Percentiles rank a stretch among this genome's conserved stretches.
Evolutionary conservation across 2,888 invertebrate species (phyloP).

Genomic region (Agrotis segetum): DNA sequence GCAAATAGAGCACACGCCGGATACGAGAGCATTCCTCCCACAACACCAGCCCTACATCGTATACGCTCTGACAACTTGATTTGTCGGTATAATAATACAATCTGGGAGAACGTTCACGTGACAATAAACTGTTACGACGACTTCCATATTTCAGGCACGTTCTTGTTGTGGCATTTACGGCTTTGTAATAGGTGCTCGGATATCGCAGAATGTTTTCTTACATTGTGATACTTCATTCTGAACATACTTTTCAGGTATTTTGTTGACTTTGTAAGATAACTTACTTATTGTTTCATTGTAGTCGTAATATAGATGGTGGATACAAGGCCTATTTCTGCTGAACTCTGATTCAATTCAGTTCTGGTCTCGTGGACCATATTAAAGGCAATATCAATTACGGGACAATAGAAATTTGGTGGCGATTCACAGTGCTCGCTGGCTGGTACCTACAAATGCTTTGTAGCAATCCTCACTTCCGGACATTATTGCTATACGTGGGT

Average conservation of each 20-base stretch:
- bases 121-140: slow-evolving; percentile 60
- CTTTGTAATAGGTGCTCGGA: slow-evolving; percentile 57
- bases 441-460: slow-evolving; percentile 46
- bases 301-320: background rate
- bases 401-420: slow-evolving; percentile 15
- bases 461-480: slow-evolving; percentile 44
- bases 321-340: background rate
- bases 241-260: slow-evolving; percentile 37
- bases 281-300: slow-evolving; percentile 17
- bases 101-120: slow-evolving; percentile 57
- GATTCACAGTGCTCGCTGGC: slow-evolving; percentile 17
- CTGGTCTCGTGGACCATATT: slow-evolving; percentile 1
- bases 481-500: slow-evolving; percentile 46
- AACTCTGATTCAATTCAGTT: slow-evolving; percentile 5
- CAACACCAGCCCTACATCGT: slow-evolving; percentile 51
- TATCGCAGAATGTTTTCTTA: slow-evolving; percentile 43
- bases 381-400: slow-evolving; percentile 11
- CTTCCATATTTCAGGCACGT: slow-evolving; percentile 64
- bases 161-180: slow-evolving; percentile 64
- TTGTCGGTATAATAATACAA: slow-evolving; percentile 64
- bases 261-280: slow-evolving; percentile 9
- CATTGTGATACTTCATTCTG: slow-evolving; percentile 41
- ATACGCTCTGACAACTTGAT: slow-evolving; percentile 58
- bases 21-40: slow-evolving; percentile 62
- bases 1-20: slow-evolving; percentile 81